Evolutionary conservation across 2,888 invertebrate genomes (phyloP), one percentile per base, ranked within the genome.

Genomic region (Geophilus truncorum): DNA sequence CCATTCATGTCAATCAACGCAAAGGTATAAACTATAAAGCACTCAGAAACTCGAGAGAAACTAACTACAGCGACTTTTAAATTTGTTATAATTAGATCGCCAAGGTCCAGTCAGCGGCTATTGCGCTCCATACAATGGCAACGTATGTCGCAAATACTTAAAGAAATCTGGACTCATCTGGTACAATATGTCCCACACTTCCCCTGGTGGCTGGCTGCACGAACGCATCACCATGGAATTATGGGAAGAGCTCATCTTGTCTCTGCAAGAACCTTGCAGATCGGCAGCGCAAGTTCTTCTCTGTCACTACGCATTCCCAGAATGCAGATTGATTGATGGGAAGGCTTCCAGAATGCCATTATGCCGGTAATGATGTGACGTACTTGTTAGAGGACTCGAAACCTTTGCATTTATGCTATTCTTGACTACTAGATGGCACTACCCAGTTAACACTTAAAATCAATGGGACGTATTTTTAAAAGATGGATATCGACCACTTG

Each of bases 301-400:
- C 18, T 97, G 97, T 88, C 92, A 94, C 81, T 96, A 94, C 88
- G 95, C 96, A 78, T 97, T 97, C 88, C 97, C 97, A 1, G 92
- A 92, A 85, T 96, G 96, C 86, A 90, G 92, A 82, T 88, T 91
- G 84, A 91, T 91, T 85, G 85, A 86, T 80, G 91, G 92, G 78
- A 90, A 85, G 82, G 91, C 93, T 3, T 89, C 91, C 82, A 92
- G 91, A 79, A 89, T 95, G 81, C 94, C 95, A 4, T 89, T 96
- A 5, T 96, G 96, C 88, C 93, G 83, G 84, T 84, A 70, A 32
- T 81, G 9, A 6, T 6, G 9, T 4, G 9, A 32, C 9, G 4
- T 32, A 32, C 9, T 32, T 32, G 5, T 32, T 32, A 32, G 32
- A 32, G 4, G 4, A 32, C 32, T 6, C 9, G 32, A 32, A 32